phyloP scores from a whole-genome alignment of 2,888 invertebrate species.

The Chrysolina haemoptera region DNA sequence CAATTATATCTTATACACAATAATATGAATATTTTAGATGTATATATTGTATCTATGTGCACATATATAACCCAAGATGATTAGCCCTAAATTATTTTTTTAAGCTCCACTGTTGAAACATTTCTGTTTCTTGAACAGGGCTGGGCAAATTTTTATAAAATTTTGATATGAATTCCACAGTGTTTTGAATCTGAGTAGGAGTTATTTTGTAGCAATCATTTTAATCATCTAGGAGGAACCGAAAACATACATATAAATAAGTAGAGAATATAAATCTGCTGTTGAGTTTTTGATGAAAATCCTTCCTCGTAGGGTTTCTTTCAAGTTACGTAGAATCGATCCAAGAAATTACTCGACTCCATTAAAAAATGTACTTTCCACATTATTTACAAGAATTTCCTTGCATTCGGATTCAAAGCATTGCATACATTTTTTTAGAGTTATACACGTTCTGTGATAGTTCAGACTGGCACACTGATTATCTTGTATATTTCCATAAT shows the following conservation, averaged over 20 bases:
- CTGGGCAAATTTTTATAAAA: slow-evolving; percentile 1
- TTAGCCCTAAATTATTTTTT: slow-evolving; percentile 1
- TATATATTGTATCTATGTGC: slow-evolving; percentile 40
- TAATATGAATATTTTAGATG: slow-evolving; percentile 39
- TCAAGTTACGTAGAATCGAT: too few species aligned
- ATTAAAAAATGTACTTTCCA: background rate
- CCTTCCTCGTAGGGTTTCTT: too few species aligned
- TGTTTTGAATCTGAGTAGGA: slow-evolving; percentile 4
- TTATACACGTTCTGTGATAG: slow-evolving; percentile 67
- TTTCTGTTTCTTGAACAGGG: background rate
- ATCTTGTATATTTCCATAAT: slow-evolving; percentile 48
- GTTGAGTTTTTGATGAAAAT: too few species aligned
- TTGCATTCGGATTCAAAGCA: slow-evolving; percentile 9
- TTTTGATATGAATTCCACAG: slow-evolving; percentile 16
- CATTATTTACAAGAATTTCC: background rate
- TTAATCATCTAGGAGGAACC: background rate
- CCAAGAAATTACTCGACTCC: too few species aligned
- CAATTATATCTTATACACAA: slow-evolving; percentile 28
- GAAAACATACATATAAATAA: too few species aligned
- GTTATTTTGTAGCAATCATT: background rate
- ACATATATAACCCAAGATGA: slow-evolving; percentile 23
- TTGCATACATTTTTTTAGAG: slow-evolving; percentile 47
- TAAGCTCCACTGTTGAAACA: background rate
- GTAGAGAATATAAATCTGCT: too few species aligned
- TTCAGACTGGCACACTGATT: slow-evolving; percentile 65